Conservation (phyloP, 1,140 invertebrate genomes). For the Apis cerana region DNA sequence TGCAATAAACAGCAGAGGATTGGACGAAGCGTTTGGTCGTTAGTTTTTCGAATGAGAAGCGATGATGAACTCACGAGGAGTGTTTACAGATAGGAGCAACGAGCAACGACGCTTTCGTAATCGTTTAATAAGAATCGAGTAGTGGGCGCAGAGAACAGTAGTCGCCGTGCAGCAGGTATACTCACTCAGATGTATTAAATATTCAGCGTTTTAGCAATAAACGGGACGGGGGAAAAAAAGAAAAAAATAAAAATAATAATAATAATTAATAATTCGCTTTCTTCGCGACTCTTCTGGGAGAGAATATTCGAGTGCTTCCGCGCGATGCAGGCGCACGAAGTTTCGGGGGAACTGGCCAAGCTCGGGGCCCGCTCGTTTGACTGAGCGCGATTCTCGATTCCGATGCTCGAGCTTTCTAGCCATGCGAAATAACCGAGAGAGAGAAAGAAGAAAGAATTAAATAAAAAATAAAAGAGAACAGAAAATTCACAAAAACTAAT, state of each 20-base stretch:
- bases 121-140: constrained; percentile 46
- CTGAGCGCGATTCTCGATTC: background rate
- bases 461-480: background rate
- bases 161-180: constrained; percentile 36
- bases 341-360: background rate
- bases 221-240: background rate
- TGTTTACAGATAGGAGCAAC: constrained; percentile 37
- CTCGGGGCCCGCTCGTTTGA: background rate
- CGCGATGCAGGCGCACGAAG: constrained; percentile 3
- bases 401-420: constrained; percentile 14
- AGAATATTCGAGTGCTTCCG: constrained; percentile 54
- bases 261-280: constrained; percentile 42
- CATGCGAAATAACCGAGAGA: background rate
- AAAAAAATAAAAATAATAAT: background rate
- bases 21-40: background rate
- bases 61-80: background rate
- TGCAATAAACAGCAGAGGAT: background rate
- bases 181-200: background rate
- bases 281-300: constrained; percentile 24
- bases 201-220: constrained; percentile 63
- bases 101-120: constrained; percentile 54
- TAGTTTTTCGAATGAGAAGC: background rate
- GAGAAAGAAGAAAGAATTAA: background rate
- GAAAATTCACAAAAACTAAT: constrained; percentile 10
- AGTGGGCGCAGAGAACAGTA: constrained; percentile 21